Evolutionary conservation across 2,113 vertebrate species (phyloP), one percentile per base, ranked within the genome.

Genomic region (Mesitornis unicolor): DNA sequence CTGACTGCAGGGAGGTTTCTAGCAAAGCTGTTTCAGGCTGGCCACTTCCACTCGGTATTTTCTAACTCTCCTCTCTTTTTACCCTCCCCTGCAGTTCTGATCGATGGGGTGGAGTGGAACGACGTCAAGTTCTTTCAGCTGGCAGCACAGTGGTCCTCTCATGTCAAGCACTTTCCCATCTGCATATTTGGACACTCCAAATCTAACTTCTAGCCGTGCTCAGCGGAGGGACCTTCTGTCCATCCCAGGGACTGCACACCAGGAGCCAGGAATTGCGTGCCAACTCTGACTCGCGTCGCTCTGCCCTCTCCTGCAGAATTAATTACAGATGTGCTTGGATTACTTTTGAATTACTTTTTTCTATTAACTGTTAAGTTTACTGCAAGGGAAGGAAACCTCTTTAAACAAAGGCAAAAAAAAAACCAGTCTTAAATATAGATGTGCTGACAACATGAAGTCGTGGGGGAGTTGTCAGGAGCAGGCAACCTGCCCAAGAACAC

Each of bases 121-220:
- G 99, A 99, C 3, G 99, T 99, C 71, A 99, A 99, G 98, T 99
- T 99, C 97, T 99, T 99, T 97, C 99, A 99, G 98, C 98, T 99
- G 94, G 99, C 99, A 10, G 99, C 99, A 28, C 99, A 99, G 97
- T 99, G 99, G 99, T 99, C 99, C 17, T 99, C 99, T 50, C 99
- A 99, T 4, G 99, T 99, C 97, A 99, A 99, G 97, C 99, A 99
- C 98, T 99, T 99, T 97, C 99, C 99, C 85, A 99, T 99, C 93
- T 99, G 99, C 96, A 98, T 99, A 96, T 99, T 99, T 75, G 99
- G 99, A 97, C 99, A 99, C 98, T 97, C 98, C 33, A 99, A 99
- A 98, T 98, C 98, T 82, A 97, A 98, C 60, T 99, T 99, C 98
- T 99, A 99, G 97, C 96, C 83, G 25, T 81, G 69, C 82, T 96